Conservation (phyloP, 2,113 vertebrate species). For the Indicator indicator region DNA sequence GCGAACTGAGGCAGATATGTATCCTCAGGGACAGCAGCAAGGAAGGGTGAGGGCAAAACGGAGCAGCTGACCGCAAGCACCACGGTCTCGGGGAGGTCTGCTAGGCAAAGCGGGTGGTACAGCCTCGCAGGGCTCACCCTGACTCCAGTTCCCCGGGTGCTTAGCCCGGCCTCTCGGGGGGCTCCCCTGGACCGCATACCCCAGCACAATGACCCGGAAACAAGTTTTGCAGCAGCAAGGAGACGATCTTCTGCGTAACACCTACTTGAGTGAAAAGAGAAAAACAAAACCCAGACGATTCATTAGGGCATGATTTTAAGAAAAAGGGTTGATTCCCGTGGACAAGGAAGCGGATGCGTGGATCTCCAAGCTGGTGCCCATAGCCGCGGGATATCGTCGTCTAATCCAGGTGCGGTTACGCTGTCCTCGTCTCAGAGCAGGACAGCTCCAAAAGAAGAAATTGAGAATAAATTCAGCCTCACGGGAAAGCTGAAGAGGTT, state of each 20-base stretch:
- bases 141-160: not conserved
- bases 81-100: fast-evolving
- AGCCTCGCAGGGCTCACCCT: not conserved
- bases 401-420: not conserved
- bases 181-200: not conserved
- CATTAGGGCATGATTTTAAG: not conserved
- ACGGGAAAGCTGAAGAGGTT: not conserved
- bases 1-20: not conserved
- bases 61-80: not conserved
- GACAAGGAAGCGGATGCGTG: not conserved
- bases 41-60: not conserved
- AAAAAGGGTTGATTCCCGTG: not conserved
- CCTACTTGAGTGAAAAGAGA: fast-evolving
- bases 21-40: not conserved
- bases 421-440: not conserved
- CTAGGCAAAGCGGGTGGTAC: not conserved
- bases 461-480: not conserved
- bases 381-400: not conserved
- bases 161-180: not conserved
- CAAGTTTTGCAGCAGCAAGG: not conserved
- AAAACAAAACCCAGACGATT: not conserved
- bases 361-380: not conserved
- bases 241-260: not conserved
- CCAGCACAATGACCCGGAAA: not conserved
- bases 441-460: not conserved